These are phyloP conservation scores for Caenorhabditis afra DNA, from an alignment of 2,888 invertebrate genomes.

Conservation along the genomic window DNA sequence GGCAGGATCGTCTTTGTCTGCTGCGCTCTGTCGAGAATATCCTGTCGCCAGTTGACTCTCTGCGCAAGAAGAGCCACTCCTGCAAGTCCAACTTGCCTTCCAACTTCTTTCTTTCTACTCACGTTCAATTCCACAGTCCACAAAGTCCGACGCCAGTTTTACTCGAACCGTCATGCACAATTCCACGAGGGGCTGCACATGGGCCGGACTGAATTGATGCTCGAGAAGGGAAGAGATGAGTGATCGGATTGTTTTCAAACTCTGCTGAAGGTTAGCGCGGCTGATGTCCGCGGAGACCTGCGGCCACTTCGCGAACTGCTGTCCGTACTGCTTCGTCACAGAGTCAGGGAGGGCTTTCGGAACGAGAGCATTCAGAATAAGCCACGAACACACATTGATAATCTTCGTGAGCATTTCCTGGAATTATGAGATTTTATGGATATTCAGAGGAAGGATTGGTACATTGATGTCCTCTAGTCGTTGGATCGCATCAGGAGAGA, in stretches of 20 bases:
- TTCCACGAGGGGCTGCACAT: slow-evolving; percentile 78
- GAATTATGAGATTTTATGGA: no score
- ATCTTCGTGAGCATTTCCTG: slow-evolving; percentile 79
- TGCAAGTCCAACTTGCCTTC: slow-evolving; percentile 32
- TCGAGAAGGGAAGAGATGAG: slow-evolving; percentile 75
- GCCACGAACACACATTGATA: slow-evolving; percentile 79
- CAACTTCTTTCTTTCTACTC: no score
- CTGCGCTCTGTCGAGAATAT: slow-evolving; percentile 69
- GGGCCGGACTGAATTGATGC: slow-evolving; percentile 67
- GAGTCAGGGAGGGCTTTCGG: slow-evolving; percentile 67
- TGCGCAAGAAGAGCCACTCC: slow-evolving; percentile 66
- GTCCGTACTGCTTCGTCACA: slow-evolving; percentile 61
- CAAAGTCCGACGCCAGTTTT: slow-evolving; percentile 72
- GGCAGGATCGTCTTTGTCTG: slow-evolving; percentile 78
- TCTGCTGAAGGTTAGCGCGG: slow-evolving; percentile 67
- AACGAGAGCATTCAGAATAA: slow-evolving; percentile 78
- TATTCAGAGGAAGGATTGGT: no score
- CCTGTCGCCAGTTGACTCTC: slow-evolving; percentile 79
- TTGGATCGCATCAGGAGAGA: slow-evolving; percentile 85
- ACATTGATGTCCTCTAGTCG: slow-evolving; percentile 77
- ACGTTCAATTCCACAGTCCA: slow-evolving; percentile 71
- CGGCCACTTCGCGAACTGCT: slow-evolving; percentile 78
- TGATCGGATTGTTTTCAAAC: slow-evolving; percentile 71
- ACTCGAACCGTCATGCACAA: slow-evolving; percentile 78
- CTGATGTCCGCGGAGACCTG: slow-evolving; percentile 61